phyloP scores from a whole-genome alignment of 2,888 invertebrate genomes.

The Ptychoptera albimana region DNA sequence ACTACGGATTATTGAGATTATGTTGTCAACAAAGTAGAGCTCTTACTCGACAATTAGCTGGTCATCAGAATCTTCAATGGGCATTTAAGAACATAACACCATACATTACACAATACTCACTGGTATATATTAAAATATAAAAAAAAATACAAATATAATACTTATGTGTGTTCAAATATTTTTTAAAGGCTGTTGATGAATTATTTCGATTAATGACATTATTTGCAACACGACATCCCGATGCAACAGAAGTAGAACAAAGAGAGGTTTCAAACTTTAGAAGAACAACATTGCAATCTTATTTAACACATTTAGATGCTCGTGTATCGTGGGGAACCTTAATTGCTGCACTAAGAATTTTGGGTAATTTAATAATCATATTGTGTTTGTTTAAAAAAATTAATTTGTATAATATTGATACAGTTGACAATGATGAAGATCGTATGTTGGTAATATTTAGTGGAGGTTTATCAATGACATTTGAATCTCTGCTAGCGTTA shows the following conservation, averaged over 20 bases:
- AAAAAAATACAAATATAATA: constrained; percentile 10
- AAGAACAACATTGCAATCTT: constrained; percentile 72
- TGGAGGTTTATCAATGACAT: constrained; percentile 55
- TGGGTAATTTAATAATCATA: constrained; percentile 26
- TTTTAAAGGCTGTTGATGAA: constrained; percentile 62
- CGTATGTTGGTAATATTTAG: constrained; percentile 79
- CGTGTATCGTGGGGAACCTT: constrained; percentile 89
- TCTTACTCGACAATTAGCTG: constrained; percentile 73
- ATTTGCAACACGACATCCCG: constrained; percentile 70
- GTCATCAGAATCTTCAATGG: constrained; percentile 93
- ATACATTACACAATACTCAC: constrained; percentile 85
- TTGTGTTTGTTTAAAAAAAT: not conserved
- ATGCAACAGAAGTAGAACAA: constrained; percentile 57
- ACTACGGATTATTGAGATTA: constrained; percentile 74
- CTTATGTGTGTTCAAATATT: not conserved
- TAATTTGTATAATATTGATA: constrained; percentile 1
- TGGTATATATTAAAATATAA: constrained; percentile 26
- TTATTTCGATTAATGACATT: constrained; percentile 79
- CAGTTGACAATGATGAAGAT: constrained; percentile 77
- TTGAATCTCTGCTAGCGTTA: constrained; percentile 71
- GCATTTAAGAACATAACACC: constrained; percentile 93
- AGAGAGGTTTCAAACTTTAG: constrained; percentile 75
- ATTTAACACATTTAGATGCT: constrained; percentile 76
- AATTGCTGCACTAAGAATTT: constrained; percentile 73
- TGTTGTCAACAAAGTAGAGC: constrained; percentile 78